phyloP scores from a whole-genome alignment of 2,888 invertebrate genomes.

The Stenodema calcarata region DNA sequence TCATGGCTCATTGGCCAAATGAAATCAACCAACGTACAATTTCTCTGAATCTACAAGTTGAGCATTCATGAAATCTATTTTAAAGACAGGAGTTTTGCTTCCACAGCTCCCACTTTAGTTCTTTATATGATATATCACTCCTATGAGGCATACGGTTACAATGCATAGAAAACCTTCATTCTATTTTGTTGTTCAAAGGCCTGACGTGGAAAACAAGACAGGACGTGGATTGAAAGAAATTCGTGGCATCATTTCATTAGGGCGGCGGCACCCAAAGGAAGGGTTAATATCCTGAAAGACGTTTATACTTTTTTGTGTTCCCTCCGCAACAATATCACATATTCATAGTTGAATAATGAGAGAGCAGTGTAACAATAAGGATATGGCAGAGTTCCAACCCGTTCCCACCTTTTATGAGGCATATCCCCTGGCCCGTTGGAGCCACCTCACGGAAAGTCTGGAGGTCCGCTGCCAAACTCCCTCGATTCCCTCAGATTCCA shows the following conservation, averaged over 20 bases:
- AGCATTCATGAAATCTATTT: too few species aligned
- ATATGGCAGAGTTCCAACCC: constrained; percentile 11
- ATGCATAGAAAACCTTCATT: too few species aligned
- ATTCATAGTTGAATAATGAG: constrained; percentile 5
- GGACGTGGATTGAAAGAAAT: too few species aligned
- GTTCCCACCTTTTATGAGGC: constrained; percentile 16
- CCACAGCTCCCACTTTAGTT: too few species aligned
- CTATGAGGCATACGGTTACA: too few species aligned
- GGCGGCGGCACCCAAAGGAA: background rate
- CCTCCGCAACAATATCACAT: background rate
- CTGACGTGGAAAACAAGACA: too few species aligned
- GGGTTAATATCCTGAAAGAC: background rate
- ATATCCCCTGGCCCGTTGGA: constrained; percentile 11
- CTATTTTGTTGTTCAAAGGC: too few species aligned
- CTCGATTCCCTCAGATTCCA: background rate
- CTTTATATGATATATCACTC: too few species aligned
- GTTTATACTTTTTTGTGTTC: background rate
- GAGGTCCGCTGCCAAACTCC: background rate
- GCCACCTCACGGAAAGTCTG: constrained; percentile 15
- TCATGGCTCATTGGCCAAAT: too few species aligned
- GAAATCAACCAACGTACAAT: too few species aligned
- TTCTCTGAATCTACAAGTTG: too few species aligned
- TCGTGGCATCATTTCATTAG: constrained; percentile 25
- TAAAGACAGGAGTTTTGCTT: too few species aligned
- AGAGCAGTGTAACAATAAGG: constrained; percentile 10